Conservation (phyloP, 2,113 vertebrate genomes). For the Grammomys surdaster region DNA sequence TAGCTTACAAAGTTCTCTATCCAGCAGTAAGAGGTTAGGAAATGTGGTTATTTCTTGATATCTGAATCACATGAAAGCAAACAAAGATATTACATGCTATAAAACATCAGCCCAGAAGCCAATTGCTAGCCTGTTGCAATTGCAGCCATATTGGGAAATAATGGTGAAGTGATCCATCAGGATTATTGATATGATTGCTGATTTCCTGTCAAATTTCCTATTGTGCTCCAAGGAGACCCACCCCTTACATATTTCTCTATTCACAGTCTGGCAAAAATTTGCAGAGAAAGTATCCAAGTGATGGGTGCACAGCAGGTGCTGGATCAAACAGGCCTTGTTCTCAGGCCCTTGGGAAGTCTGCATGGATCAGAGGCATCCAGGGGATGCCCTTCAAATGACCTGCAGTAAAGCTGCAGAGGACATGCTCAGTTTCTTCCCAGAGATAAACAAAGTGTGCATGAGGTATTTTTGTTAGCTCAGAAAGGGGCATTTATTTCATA, state of each 20-base stretch:
- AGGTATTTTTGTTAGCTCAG: slow-evolving; percentile 87
- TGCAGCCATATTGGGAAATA: slow-evolving; percentile 49
- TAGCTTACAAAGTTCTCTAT: background rate
- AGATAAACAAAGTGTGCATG: slow-evolving; percentile 92
- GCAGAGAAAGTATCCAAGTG: slow-evolving; percentile 91
- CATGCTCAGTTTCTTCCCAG: slow-evolving; percentile 93
- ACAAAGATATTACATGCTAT: background rate
- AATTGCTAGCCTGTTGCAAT: slow-evolving; percentile 65
- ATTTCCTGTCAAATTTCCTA: slow-evolving; percentile 85
- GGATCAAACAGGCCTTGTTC: slow-evolving; percentile 95
- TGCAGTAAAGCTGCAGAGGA: slow-evolving; percentile 91
- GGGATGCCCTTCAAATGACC: slow-evolving; percentile 95
- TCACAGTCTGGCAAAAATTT: slow-evolving; percentile 90
- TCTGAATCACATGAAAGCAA: background rate
- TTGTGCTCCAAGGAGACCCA: slow-evolving; percentile 70
- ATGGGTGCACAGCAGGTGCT: slow-evolving; percentile 97
- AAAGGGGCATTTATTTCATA: slow-evolving; percentile 86
- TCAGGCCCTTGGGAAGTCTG: slow-evolving; percentile 90
- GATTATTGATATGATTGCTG: slow-evolving; percentile 82
- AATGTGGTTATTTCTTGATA: slow-evolving; percentile 5
- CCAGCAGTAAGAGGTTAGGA: slow-evolving; percentile 25
- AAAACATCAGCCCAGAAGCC: background rate
- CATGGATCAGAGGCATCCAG: slow-evolving; percentile 93
- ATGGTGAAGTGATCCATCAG: slow-evolving; percentile 78
- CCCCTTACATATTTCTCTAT: slow-evolving; percentile 86